Conservation (phyloP, 2,113 vertebrate genomes). For the Mesembrinibis cayennensis region DNA sequence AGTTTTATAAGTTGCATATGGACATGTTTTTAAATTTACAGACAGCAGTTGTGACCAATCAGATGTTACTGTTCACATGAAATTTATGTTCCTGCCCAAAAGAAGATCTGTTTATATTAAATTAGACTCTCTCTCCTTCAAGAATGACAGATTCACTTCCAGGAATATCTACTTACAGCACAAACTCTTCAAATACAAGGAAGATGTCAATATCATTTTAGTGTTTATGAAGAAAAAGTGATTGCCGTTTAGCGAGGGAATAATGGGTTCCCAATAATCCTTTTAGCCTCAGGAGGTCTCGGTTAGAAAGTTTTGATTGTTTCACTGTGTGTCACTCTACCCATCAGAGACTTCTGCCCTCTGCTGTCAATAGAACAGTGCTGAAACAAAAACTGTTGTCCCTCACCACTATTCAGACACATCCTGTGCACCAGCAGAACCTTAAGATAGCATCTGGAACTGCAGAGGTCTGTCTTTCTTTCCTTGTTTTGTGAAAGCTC, state of each 20-base stretch:
- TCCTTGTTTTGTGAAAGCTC: neutral
- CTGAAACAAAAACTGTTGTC: neutral
- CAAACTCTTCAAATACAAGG: neutral
- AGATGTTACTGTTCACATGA: neutral
- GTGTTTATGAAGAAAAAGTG: neutral
- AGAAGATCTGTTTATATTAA: neutral
- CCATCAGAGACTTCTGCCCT: neutral
- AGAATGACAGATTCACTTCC: neutral
- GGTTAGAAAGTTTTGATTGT: neutral
- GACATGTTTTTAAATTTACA: neutral
- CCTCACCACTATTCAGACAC: neutral
- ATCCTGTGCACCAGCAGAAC: neutral
- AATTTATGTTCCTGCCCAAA: neutral
- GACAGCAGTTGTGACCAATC: neutral
- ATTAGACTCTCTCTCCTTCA: neutral
- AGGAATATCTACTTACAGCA: neutral
- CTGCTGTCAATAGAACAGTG: neutral
- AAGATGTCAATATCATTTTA: neutral
- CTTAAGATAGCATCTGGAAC: neutral
- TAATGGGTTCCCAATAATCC: neutral
- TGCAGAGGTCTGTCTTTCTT: neutral
- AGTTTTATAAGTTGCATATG: neutral
- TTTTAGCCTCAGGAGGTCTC: neutral
- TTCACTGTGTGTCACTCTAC: neutral
- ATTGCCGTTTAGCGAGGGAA: neutral